These are phyloP conservation scores for Nephotettix cincticeps DNA, from an alignment of 1,140 invertebrate species.

Conservation along the genomic window DNA sequence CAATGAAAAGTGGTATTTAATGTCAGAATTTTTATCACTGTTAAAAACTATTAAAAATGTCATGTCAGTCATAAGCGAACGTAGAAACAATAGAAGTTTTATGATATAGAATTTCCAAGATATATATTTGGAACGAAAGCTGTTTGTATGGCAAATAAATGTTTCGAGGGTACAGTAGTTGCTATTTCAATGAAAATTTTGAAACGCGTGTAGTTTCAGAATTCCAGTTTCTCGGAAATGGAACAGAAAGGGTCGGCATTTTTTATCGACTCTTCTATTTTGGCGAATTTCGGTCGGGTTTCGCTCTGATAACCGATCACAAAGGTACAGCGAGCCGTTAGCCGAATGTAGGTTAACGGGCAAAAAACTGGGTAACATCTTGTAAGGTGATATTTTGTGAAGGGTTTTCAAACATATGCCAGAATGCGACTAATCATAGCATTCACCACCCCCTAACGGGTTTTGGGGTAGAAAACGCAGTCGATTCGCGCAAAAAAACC, in stretches of 20 bases:
- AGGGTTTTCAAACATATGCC: slow-evolving; percentile 28
- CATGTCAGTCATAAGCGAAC: too few relatives aligned
- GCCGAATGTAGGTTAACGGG: slow-evolving; percentile 12
- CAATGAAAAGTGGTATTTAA: too few relatives aligned
- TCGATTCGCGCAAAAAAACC: slow-evolving; percentile 18
- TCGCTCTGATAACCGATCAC: slow-evolving; percentile 9
- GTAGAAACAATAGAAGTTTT: too few relatives aligned
- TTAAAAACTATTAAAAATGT: too few relatives aligned
- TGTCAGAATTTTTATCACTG: too few relatives aligned
- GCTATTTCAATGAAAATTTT: too few relatives aligned
- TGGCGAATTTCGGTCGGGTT: neutral
- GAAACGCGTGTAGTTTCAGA: too few relatives aligned
- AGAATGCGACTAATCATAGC: slow-evolving; percentile 10
- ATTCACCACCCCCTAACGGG: slow-evolving; percentile 24
- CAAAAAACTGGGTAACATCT: slow-evolving; percentile 17
- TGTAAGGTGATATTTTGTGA: slow-evolving; percentile 27
- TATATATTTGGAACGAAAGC: too few relatives aligned
- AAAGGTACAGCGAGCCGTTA: slow-evolving; percentile 19
- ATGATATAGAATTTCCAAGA: too few relatives aligned
- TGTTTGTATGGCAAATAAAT: too few relatives aligned
- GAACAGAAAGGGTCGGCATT: neutral
- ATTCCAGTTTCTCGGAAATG: too few relatives aligned
- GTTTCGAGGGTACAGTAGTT: too few relatives aligned
- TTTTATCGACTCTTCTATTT: neutral
- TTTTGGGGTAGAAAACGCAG: slow-evolving; percentile 25